phyloP scores from a whole-genome alignment of 2,888 invertebrate genomes.

The Brachypalpus laphriformis region DNA sequence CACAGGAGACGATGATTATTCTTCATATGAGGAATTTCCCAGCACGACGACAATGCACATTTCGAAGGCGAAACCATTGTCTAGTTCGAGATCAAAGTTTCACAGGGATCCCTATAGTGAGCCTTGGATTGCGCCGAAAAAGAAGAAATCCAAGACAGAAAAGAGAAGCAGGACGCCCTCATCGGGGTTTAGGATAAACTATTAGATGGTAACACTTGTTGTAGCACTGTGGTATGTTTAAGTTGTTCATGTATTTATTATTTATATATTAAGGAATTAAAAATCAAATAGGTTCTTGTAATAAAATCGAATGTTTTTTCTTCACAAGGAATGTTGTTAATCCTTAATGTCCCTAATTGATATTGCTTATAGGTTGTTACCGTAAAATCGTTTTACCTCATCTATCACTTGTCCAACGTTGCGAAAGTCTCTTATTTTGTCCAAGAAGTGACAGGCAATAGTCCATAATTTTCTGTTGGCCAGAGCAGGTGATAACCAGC shows the following conservation, averaged over 20 bases:
- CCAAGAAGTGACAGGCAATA: too few species aligned
- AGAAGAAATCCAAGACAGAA: conserved; percentile 50
- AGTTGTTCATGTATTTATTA: conserved; percentile 14
- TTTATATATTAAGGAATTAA: not conserved
- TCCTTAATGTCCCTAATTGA: too few species aligned
- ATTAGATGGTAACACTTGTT: not conserved
- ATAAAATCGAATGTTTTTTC: not conserved
- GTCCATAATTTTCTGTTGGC: too few species aligned
- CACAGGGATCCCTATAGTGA: conserved; percentile 16
- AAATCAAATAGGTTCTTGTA: not conserved
- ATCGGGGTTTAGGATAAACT: conserved; percentile 47
- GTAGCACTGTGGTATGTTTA: not conserved
- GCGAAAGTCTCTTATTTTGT: too few species aligned
- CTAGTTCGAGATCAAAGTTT: conserved; percentile 48
- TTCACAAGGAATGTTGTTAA: too few species aligned
- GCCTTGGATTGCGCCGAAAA: conserved; percentile 33
- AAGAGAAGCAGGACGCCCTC: conserved; percentile 35
- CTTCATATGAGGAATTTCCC: conserved; percentile 28
- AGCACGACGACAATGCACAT: conserved; percentile 65
- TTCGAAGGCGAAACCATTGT: conserved; percentile 45
- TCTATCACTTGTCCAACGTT: too few species aligned
- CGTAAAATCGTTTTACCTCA: too few species aligned
- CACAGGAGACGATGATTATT: conserved; percentile 45
- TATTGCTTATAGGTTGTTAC: too few species aligned
- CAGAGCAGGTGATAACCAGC: too few species aligned